phyloP scores from a whole-genome alignment of 2,797 vertebrate species.

The Trematomus bernacchii region DNA sequence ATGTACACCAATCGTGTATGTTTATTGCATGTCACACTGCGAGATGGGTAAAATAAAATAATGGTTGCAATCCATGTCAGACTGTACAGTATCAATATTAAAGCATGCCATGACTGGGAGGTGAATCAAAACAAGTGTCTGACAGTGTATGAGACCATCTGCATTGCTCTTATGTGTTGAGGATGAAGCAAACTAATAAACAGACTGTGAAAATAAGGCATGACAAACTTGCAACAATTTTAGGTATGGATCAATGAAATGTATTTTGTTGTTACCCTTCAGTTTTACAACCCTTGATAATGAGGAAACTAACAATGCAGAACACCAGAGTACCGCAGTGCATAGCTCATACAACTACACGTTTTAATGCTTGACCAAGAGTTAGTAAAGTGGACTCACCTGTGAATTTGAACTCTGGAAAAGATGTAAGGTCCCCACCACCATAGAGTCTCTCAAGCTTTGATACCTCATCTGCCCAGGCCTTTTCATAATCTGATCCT shows the following conservation, averaged over 20 bases:
- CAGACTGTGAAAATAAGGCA: not conserved
- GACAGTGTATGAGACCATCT: too few relatives aligned
- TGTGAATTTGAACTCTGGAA: slow-evolving; percentile 93
- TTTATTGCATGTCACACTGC: not conserved
- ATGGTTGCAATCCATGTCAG: not conserved
- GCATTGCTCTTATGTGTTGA: too few relatives aligned
- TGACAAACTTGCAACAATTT: not conserved
- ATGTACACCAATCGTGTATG: not conserved
- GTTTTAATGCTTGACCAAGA: too few relatives aligned
- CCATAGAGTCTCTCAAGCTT: slow-evolving; percentile 91
- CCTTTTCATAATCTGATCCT: slow-evolving; percentile 90
- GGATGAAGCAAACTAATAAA: too few relatives aligned
- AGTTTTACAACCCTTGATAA: not conserved
- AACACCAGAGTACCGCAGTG: not conserved
- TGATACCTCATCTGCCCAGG: slow-evolving; percentile 86
- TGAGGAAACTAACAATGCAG: not conserved
- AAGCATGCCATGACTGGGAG: not conserved
- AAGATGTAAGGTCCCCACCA: slow-evolving; percentile 90
- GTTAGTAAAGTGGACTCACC: slow-evolving; percentile 77
- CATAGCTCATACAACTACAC: not conserved
- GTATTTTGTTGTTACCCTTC: not conserved
- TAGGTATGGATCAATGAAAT: not conserved
- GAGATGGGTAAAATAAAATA: not conserved
- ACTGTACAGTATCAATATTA: not conserved
- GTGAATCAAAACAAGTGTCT: not conserved